phyloP scores from a whole-genome alignment of 2,797 vertebrate genomes.

The Tokudaia muenninki region DNA sequence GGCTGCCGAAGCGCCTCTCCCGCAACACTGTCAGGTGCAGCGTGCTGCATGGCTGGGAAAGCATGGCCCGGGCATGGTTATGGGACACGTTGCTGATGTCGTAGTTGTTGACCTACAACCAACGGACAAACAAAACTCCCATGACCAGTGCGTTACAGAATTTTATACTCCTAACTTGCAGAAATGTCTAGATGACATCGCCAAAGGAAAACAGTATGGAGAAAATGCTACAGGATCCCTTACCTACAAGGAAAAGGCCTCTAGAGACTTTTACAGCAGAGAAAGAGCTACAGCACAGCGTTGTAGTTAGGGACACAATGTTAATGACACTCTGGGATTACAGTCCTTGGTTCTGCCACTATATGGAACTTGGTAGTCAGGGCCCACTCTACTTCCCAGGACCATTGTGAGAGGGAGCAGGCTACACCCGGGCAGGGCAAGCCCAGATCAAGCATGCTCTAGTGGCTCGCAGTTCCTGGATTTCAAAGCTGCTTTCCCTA shows the following conservation, averaged over 20 bases:
- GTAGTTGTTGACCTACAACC: constrained; percentile 95
- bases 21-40: constrained; percentile 96
- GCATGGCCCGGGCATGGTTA: constrained; percentile 94
- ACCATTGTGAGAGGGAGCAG: background rate
- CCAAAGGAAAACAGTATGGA: constrained; percentile 15
- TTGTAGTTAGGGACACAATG: background rate
- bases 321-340: background rate
- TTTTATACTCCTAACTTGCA: background rate
- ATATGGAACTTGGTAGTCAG: background rate
- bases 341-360: background rate
- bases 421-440: background rate
- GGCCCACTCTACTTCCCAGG: background rate
- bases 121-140: background rate
- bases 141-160: fast-evolving
- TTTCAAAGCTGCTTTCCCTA: constrained; percentile 17
- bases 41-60: constrained; percentile 94
- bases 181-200: background rate
- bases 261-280: background rate
- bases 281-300: background rate
- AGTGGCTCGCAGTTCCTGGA: background rate
- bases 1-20: constrained; percentile 94
- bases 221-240: background rate
- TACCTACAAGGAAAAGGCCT: constrained; percentile 29
- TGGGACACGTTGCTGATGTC: constrained; percentile 99
- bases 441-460: background rate